These are phyloP conservation scores for Drosophila kuntzei DNA, from an alignment of 2,888 invertebrate species.

Conservation along the genomic window DNA sequence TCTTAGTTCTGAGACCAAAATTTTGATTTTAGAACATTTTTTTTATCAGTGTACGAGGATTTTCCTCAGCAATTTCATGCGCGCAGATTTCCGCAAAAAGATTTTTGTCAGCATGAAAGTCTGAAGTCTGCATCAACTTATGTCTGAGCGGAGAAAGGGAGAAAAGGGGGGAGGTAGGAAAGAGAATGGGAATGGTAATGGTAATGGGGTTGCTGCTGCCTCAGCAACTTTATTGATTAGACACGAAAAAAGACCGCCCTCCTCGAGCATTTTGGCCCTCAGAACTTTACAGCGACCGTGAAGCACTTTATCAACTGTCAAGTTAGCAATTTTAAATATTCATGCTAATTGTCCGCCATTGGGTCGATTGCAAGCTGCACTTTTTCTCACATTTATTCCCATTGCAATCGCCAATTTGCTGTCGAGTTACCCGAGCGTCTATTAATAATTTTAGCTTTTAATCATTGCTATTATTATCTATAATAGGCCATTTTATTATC, in stretches of 20 bases:
- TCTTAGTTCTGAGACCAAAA: too few species aligned
- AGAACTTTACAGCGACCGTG: constrained; percentile 39
- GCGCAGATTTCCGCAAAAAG: constrained; percentile 56
- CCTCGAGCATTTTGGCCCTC: constrained; percentile 10
- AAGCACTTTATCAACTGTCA: constrained; percentile 55
- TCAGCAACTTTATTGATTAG: constrained; percentile 64
- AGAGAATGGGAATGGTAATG: not conserved
- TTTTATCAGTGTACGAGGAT: too few species aligned
- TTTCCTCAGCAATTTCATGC: constrained; percentile 45
- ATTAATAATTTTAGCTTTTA: not conserved
- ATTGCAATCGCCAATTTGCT: constrained; percentile 6
- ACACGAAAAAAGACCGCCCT: constrained; percentile 31
- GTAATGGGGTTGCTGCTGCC: constrained; percentile 25
- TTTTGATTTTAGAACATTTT: too few species aligned
- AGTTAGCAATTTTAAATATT: constrained; percentile 73
- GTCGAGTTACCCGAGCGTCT: not conserved
- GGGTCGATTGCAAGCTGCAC: constrained; percentile 50
- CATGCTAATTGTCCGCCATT: constrained; percentile 68
- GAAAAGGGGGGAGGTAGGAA: not conserved
- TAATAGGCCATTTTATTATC: not conserved
- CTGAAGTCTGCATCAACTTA: constrained; percentile 61
- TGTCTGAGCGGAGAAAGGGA: constrained; percentile 2
- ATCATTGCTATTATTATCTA: not conserved
- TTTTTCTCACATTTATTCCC: constrained; percentile 10
- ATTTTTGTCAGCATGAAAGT: constrained; percentile 64